Evolutionary conservation across 2,113 vertebrate species (phyloP).

Genomic region (Willisornis vidua): DNA sequence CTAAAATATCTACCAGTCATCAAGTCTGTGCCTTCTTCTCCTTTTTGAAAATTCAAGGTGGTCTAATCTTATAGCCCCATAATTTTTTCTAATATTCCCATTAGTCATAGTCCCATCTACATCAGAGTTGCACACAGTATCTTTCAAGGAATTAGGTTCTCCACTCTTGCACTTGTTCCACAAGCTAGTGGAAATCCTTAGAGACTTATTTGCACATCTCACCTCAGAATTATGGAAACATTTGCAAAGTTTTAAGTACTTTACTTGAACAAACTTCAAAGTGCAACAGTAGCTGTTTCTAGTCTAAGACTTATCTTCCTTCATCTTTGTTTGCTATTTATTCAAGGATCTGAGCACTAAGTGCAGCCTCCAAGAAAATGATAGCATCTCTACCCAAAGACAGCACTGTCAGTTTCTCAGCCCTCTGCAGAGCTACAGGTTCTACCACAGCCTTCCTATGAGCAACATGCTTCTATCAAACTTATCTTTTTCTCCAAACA

Average conservation of each 20-base stretch:
- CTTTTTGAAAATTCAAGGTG: not conserved
- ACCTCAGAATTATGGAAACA: not conserved
- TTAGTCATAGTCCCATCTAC: not conserved
- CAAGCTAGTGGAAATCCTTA: not conserved
- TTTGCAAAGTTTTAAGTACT: not conserved
- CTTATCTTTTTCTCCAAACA: not conserved
- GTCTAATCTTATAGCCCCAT: not conserved
- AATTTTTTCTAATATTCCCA: not conserved
- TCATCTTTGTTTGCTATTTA: not conserved
- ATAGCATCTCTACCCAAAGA: not conserved
- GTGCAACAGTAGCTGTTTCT: not conserved
- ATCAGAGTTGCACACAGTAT: not conserved
- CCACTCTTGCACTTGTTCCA: not conserved
- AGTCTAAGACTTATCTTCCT: not conserved
- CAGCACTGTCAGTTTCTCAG: not conserved
- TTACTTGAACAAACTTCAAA: not conserved
- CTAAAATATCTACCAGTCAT: not conserved
- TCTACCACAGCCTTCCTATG: not conserved
- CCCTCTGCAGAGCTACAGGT: not conserved
- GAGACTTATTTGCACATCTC: not conserved
- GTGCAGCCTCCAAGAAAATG: not conserved
- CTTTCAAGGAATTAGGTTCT: not conserved
- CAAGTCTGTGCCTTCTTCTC: not conserved
- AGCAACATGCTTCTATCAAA: not conserved
- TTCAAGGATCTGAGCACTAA: not conserved